Base-by-base conservation (phyloP, 2,113 vertebrate species). In the Plotosus lineatus region DNA sequence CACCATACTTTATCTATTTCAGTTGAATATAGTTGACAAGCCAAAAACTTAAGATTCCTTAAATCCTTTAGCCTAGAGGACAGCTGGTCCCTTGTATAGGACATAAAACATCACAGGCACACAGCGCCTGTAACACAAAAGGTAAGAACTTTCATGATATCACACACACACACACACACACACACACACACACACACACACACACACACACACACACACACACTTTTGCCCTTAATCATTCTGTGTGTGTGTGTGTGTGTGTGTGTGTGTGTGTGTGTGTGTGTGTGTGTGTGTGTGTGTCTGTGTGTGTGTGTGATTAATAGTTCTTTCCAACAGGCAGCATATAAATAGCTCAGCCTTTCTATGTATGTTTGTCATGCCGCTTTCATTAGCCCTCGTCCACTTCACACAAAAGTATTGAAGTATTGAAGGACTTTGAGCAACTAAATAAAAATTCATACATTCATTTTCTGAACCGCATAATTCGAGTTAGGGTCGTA, bases 371-470 rank as follows among this genome's bases (percentile, higher is more conserved):
- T 48, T 48, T 46, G 31, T 19, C 33, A 28, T 73, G 46, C 46
- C 46, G 53, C 31, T 51, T 72, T 15, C 71, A 73, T 73, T 73
- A 73, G 71, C 71, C 71, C 71, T 73, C 23, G 48, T 73, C 71
- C 71, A 5, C 26, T 36, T 31, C 46, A 51, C 46, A 73, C 71
- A 73, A 73, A 51, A 9, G 71, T n/a, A n/a, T n/a, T n/a, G n/a
- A n/a, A n/a, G n/a, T n/a, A n/a, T n/a, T n/a, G n/a, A n/a, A n/a
- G n/a, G n/a, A n/a, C n/a, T n/a, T n/a, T n/a, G n/a, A n/a, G n/a
- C n/a, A n/a, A n/a, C n/a, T n/a, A n/a, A n/a, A n/a, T n/a, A n/a
- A n/a, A n/a, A n/a, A n/a, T n/a, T n/a, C n/a, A n/a, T n/a, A n/a
- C n/a, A n/a, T n/a, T n/a, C n/a, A n/a, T n/a, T n/a, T n/a, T n/a